These are phyloP conservation scores for Labeo calbasu DNA, from an alignment of 2,797 vertebrate species.

Conservation along the genomic window DNA sequence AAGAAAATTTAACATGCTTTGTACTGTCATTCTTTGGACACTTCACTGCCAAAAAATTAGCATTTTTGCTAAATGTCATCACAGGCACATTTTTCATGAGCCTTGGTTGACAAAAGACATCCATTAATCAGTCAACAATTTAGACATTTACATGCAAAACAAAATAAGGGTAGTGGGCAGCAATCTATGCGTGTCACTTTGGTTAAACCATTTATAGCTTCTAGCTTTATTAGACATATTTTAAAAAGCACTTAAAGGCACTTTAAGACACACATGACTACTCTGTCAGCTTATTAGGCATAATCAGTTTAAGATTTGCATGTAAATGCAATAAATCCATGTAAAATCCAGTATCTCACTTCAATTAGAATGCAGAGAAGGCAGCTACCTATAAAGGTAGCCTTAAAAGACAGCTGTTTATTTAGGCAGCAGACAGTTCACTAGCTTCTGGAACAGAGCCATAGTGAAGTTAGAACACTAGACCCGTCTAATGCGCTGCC, in stretches of 20 bases:
- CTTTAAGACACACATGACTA: background rate
- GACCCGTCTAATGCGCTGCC: background rate
- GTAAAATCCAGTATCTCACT: background rate
- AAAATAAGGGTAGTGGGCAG: too few relatives aligned
- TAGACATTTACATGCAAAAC: background rate
- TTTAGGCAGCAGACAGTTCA: background rate
- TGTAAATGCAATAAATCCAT: background rate
- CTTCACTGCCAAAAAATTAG: background rate
- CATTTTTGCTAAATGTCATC: too few relatives aligned
- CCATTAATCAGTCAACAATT: background rate
- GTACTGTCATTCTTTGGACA: background rate
- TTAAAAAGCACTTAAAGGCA: background rate
- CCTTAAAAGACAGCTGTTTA: background rate
- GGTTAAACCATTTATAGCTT: background rate
- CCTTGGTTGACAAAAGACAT: background rate
- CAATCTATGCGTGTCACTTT: background rate
- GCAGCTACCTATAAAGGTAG: background rate
- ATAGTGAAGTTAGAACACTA: background rate
- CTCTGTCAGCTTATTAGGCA: background rate
- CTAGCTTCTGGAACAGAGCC: background rate
- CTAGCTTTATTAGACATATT: background rate
- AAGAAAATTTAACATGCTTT: background rate
- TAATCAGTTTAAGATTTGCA: background rate
- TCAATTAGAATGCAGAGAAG: background rate
- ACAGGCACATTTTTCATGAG: background rate